Percentiles rank a stretch among this genome's conserved stretches.
Evolutionary conservation across 2,888 invertebrate species (phyloP).

Genomic region (Muschampia plurimacula): DNA sequence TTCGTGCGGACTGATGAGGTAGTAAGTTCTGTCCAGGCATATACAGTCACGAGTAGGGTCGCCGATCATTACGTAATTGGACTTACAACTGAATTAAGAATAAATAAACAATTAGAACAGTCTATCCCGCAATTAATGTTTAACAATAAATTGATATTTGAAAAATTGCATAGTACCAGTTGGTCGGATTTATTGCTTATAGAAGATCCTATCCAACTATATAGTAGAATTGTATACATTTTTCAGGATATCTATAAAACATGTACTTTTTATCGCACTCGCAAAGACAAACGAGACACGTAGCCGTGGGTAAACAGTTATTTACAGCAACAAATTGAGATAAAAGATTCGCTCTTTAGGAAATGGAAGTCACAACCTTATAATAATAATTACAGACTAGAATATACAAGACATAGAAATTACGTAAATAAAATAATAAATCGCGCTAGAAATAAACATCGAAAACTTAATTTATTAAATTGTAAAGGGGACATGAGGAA

Average conservation of each 20-base stretch:
- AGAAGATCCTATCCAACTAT: not conserved
- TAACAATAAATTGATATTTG: not conserved
- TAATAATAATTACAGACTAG: slow-evolving; percentile 26
- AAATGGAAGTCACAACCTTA: slow-evolving; percentile 25
- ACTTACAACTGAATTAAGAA: slow-evolving; percentile 1
- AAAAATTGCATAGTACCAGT: not conserved
- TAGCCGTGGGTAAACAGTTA: not conserved
- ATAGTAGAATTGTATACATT: not conserved
- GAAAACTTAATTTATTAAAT: slow-evolving; percentile 1
- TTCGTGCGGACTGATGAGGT: not conserved
- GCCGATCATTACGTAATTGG: slow-evolving; percentile 20
- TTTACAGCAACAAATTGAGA: not conserved
- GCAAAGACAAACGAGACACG: slow-evolving; percentile 2
- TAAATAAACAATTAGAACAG: not conserved
- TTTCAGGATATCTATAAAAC: slow-evolving; percentile 12
- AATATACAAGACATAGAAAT: slow-evolving; percentile 24
- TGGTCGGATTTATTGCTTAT: not conserved
- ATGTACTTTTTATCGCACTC: slow-evolving; percentile 1
- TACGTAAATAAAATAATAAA: slow-evolving; percentile 14
- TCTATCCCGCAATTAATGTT: not conserved
- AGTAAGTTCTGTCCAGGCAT: not conserved
- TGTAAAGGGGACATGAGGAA: slow-evolving; percentile 24
- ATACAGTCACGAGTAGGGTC: not conserved
- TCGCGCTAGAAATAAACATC: slow-evolving; percentile 3
- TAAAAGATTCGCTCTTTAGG: slow-evolving; percentile 11